Base-by-base conservation (phyloP, 2,888 invertebrate species). In the Rapana venosa region DNA sequence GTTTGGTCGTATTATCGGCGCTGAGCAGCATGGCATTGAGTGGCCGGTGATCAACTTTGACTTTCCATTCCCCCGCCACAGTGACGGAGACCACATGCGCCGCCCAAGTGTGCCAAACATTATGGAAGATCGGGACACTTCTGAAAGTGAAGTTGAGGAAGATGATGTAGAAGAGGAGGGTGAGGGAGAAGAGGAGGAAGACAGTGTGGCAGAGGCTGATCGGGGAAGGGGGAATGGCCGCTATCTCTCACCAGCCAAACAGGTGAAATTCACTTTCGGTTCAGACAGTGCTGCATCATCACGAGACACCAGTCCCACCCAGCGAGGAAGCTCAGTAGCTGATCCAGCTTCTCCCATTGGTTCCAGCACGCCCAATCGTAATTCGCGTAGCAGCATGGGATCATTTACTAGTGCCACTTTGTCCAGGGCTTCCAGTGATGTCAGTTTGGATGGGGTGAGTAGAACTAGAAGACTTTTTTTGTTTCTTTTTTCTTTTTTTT, bases 1-100 rank as follows among this genome's bases (percentile, higher is more conserved):
- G 91, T 93, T 97, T 90, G 96, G 96, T n/a, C 94, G 95, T 89
- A 92, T 96, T 58, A 91, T 96, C 30, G 94, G 94, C 90, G 94
- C 95, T n/a, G 93, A 94, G 86, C 91, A 93, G 20, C 92, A 93
- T 56, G 93, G 94, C 91, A 90, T 94, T 35, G 93, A 93, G 83
- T 96, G 96, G 96, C 95, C 95, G 0, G 94, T 94, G 92, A 92
- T 95, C 66, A 94, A 95, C 90, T 94, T 94, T 92, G 93, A 93
- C 87, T 90, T 90, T 22, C 90, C 91, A 0, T 89, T 87, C 58
- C 89, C 90, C 30, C 79, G 83, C 66, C 70, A 87, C 22, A 70
- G 74, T 32, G 81, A 83, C 81, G 22, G 30, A 4, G 86, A 86
- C 81, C 70, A 89, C 90, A 89, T 89, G 32, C 89, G 92, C n/a